Conservation (phyloP, 2,797 vertebrate species). For the Clarias laeviceps region DNA sequence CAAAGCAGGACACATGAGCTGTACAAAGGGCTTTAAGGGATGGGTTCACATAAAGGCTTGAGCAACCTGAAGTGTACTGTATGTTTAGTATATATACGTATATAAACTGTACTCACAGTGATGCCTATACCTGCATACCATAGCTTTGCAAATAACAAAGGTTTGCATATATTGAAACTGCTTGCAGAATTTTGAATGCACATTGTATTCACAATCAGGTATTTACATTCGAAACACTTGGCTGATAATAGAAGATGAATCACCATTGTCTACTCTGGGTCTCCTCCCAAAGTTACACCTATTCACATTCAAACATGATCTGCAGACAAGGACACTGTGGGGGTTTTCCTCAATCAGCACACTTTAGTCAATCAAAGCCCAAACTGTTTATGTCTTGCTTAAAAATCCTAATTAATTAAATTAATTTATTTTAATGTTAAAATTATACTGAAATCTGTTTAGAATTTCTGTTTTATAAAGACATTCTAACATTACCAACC, state of each 20-base stretch:
- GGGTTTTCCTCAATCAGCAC: neutral
- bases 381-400: neutral
- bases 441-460: neutral
- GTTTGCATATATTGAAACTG: neutral
- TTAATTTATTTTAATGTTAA: neutral
- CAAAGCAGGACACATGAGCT: neutral
- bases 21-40: neutral
- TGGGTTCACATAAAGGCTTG: neutral
- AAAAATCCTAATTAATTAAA: no score
- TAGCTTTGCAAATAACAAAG: neutral
- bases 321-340: conserved; percentile 13
- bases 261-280: conserved; percentile 49
- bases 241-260: conserved; percentile 46
- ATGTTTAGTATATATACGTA: neutral
- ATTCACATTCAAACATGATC: conserved; percentile 55
- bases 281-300: conserved; percentile 30
- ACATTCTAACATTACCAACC: neutral
- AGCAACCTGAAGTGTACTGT: neutral
- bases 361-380: neutral
- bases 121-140: neutral
- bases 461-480: neutral
- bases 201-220: conserved; percentile 60
- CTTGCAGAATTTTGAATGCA: conserved; percentile 5
- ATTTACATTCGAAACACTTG: conserved; percentile 65
- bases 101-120: neutral